phyloP scores from a whole-genome alignment of 2,113 vertebrate species.

The Epinephelus cyanopodus region DNA sequence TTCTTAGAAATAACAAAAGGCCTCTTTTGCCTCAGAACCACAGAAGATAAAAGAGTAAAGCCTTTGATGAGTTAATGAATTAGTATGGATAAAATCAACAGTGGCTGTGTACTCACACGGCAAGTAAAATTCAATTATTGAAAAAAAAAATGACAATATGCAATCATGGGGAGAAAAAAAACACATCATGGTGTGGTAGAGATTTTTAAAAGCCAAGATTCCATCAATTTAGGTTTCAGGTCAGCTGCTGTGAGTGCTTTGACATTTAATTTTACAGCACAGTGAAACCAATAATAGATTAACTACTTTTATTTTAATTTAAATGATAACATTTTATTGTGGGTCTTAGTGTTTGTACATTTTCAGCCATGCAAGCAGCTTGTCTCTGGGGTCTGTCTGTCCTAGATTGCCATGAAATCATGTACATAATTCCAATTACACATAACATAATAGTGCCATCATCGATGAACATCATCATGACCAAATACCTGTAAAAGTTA shows the following conservation, averaged over 20 bases:
- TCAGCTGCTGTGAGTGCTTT: background rate
- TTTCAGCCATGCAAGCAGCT: background rate
- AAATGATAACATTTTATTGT: conserved; percentile 22
- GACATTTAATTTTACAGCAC: conserved; percentile 4
- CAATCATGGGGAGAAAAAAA: conserved; percentile 19
- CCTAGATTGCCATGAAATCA: background rate
- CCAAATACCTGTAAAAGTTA: no score
- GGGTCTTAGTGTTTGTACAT: background rate
- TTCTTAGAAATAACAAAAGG: conserved; percentile 64
- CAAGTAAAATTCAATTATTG: conserved; percentile 60
- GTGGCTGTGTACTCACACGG: conserved; percentile 23
- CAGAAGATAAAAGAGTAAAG: conserved; percentile 55
- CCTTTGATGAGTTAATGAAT: conserved; percentile 74
- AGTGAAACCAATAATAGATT: background rate
- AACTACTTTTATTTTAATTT: background rate
- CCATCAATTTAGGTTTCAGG: conserved; percentile 16
- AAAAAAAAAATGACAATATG: conserved; percentile 6
- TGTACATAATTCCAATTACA: no score
- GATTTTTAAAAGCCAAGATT: conserved; percentile 19
- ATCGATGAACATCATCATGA: no score
- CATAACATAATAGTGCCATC: no score
- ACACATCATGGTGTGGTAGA: background rate
- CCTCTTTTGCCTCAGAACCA: conserved; percentile 49
- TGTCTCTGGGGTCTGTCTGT: background rate
- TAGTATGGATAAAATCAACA: conserved; percentile 63